A percentile compares a stretch with the other conserved stretches of the same genome.
Evolutionary conservation across 2,888 invertebrate genomes (phyloP).

Genomic region (Onthophagus sagittarius): DNA sequence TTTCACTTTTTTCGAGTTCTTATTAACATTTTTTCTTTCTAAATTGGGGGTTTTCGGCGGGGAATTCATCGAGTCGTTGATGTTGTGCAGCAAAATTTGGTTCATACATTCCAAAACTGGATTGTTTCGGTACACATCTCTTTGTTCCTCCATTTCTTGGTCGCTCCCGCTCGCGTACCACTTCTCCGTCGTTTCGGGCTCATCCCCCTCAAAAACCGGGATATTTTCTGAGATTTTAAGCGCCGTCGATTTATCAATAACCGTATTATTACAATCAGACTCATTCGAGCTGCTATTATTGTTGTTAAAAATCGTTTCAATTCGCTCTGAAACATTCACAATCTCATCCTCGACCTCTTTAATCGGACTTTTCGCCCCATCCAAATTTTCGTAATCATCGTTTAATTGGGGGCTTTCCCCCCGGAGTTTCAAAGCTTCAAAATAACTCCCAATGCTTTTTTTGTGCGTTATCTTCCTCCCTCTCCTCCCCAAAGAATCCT

Average conservation of each 20-base stretch:
- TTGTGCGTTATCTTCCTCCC: constrained; percentile 40
- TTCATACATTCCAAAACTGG: constrained; percentile 84
- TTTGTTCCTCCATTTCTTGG: constrained; percentile 66
- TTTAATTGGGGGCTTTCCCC: constrained; percentile 51
- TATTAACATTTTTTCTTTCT: constrained; percentile 38
- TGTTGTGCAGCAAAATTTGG: constrained; percentile 75
- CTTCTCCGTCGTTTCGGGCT: constrained; percentile 60
- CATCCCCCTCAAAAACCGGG: constrained; percentile 45
- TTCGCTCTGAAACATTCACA: constrained; percentile 55
- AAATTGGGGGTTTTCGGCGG: constrained; percentile 42
- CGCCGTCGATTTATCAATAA: constrained; percentile 22
- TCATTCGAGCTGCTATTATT: constrained; percentile 18
- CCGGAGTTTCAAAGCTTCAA: constrained; percentile 45
- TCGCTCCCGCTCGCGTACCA: constrained; percentile 80
- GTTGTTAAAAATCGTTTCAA: constrained; percentile 51
- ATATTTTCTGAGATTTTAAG: constrained; percentile 49
- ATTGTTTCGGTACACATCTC: constrained; percentile 72
- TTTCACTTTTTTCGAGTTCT: constrained; percentile 45
- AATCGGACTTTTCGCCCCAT: constrained; percentile 33
- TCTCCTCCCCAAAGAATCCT: constrained; percentile 38
- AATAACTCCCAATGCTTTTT: constrained; percentile 46
- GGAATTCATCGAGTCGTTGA: constrained; percentile 48
- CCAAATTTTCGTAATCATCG: constrained; percentile 48
- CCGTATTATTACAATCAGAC: constrained; percentile 26
- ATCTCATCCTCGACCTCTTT: constrained; percentile 57